phyloP scores from a whole-genome alignment of 2,888 invertebrate species.

The Phortica magna region DNA sequence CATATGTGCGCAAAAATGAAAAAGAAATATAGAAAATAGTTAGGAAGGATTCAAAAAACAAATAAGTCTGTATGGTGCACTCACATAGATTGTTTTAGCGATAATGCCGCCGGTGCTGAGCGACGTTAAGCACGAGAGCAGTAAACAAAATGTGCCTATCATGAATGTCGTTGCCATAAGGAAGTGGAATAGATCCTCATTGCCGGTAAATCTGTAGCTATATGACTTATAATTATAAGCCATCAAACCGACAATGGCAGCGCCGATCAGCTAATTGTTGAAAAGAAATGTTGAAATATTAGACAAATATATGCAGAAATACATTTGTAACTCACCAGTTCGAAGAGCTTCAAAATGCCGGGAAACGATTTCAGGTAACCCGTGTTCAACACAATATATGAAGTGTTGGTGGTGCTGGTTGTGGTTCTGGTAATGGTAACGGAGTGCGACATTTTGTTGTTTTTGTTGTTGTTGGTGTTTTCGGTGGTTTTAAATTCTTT shows the following conservation, averaged over 20 bases:
- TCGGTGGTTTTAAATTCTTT: constrained; percentile 35
- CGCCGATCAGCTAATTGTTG: constrained; percentile 85
- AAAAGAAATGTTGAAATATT: constrained; percentile 4
- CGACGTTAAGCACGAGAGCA: constrained; percentile 87
- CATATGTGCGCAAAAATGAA: background rate
- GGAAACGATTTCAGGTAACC: constrained; percentile 88
- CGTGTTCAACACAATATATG: constrained; percentile 88
- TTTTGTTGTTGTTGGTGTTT: constrained; percentile 32
- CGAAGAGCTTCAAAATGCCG: constrained; percentile 88
- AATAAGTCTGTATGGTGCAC: constrained; percentile 42
- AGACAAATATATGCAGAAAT: background rate
- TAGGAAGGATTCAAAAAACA: no score
- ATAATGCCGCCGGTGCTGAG: constrained; percentile 90
- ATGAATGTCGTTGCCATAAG: constrained; percentile 87
- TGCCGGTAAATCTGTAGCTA: constrained; percentile 62
- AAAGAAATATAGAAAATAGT: background rate
- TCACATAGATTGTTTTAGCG: constrained; percentile 82
- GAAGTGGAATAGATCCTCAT: constrained; percentile 84
- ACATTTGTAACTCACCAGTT: constrained; percentile 82
- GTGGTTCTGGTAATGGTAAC: constrained; percentile 92
- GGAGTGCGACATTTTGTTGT: constrained; percentile 87
- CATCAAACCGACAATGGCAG: constrained; percentile 85
- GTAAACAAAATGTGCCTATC: constrained; percentile 87
- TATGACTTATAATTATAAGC: constrained; percentile 80
- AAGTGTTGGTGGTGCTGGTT: constrained; percentile 88